These are phyloP conservation scores for Aix galericulata DNA, from an alignment of 2,113 vertebrate genomes.

Conservation along the genomic window DNA sequence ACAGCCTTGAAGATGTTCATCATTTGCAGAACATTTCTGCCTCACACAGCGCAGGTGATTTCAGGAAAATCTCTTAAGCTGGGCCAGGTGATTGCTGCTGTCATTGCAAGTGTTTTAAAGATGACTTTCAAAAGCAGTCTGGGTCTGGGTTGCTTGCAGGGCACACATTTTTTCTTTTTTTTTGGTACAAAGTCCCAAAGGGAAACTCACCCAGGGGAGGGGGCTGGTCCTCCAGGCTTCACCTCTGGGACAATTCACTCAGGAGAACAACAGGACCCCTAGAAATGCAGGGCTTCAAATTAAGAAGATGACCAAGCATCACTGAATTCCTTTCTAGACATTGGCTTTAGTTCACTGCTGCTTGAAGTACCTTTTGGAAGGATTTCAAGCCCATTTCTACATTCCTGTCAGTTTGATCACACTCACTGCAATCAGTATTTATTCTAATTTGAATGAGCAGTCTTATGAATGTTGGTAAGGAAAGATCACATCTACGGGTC, in stretches of 20 bases:
- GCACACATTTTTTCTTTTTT: neutral
- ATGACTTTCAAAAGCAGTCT: conserved; percentile 35
- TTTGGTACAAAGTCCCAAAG: neutral
- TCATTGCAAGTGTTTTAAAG: conserved; percentile 30
- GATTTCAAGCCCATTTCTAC: neutral
- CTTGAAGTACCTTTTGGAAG: neutral
- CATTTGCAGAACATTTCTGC: neutral
- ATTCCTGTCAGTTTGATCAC: neutral
- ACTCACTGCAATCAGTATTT: neutral
- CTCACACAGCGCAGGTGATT: neutral
- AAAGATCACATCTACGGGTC: conserved; percentile 22
- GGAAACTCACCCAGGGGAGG: neutral
- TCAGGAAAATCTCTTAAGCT: neutral
- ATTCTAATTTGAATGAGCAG: conserved; percentile 25
- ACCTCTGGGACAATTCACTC: neutral
- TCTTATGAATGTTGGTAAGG: neutral
- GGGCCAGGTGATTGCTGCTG: neutral
- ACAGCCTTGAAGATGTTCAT: neutral
- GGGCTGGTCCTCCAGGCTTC: neutral
- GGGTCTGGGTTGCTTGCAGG: neutral
- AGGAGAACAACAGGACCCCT: neutral
- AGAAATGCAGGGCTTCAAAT: neutral
- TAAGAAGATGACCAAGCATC: neutral
- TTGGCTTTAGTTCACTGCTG: neutral
- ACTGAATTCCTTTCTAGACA: neutral